Conservation (phyloP, 1,140 invertebrate species). For the Tenebrio molitor region DNA sequence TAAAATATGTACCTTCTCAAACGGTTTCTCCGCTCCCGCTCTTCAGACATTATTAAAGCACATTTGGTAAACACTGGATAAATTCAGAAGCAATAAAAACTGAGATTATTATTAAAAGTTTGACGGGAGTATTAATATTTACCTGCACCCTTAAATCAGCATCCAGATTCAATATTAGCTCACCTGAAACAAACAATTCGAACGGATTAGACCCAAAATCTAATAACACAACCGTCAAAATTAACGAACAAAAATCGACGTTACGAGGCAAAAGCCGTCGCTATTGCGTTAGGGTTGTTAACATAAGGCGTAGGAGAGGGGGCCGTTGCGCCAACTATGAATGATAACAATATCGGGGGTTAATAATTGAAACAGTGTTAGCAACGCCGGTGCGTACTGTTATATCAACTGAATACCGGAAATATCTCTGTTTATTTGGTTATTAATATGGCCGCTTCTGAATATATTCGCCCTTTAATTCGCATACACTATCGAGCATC, state of each 20-base stretch:
- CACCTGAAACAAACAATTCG: constrained; percentile 34
- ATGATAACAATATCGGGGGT: constrained; percentile 43
- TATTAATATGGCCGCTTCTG: constrained; percentile 33
- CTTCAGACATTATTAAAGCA: constrained; percentile 26
- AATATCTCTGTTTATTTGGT: constrained; percentile 42
- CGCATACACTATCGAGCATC: constrained; percentile 5
- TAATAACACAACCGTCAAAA: neutral
- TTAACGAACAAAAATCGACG: constrained; percentile 4
- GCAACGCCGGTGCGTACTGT: constrained; percentile 20
- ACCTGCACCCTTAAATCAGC: constrained; percentile 13
- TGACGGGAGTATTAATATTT: constrained; percentile 14
- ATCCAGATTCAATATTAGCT: constrained; percentile 27
- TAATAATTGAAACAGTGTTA: constrained; percentile 40
- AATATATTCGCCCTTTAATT: constrained; percentile 22
- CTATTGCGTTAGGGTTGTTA: constrained; percentile 22
- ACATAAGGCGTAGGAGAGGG: constrained; percentile 21
- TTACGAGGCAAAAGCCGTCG: neutral
- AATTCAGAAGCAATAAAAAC: neutral
- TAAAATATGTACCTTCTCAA: constrained; percentile 43
- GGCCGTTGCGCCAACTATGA: constrained; percentile 9
- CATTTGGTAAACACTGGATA: neutral
- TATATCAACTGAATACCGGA: constrained; percentile 37
- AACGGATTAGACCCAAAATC: constrained; percentile 9
- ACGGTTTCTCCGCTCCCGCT: constrained; percentile 6
- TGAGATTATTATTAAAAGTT: constrained; percentile 6